phyloP scores from a whole-genome alignment of 2,113 vertebrate species.

The Chrysochloris asiatica region DNA sequence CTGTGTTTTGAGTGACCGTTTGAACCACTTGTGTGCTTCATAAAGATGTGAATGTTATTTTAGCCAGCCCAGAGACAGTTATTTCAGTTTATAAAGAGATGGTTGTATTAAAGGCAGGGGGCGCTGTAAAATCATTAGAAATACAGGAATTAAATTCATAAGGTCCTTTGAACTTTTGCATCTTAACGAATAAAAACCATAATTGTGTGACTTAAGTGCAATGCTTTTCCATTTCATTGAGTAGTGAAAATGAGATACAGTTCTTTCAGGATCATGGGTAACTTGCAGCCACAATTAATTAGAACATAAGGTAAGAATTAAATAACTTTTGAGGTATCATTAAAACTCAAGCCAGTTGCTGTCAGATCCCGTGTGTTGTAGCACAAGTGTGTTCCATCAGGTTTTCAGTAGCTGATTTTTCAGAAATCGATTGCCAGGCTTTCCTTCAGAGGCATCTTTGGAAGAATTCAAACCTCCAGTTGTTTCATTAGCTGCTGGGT shows the following conservation, averaged over 20 bases:
- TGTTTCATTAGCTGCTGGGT: neutral
- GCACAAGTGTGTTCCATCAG: neutral
- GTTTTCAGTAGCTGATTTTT: neutral
- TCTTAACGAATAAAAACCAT: neutral
- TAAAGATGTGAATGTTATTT: neutral
- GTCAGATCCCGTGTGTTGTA: neutral
- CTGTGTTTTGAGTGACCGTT: neutral
- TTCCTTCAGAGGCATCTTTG: neutral
- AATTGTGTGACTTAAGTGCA: neutral
- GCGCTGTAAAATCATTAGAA: neutral
- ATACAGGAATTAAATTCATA: neutral
- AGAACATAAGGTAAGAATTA: conserved; percentile 10
- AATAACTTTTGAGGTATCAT: neutral
- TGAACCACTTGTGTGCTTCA: neutral
- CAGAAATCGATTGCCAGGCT: neutral
- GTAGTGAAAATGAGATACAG: neutral
- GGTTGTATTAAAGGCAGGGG: neutral
- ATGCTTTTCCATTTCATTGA: neutral
- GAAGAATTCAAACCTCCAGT: neutral
- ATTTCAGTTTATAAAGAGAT: neutral
- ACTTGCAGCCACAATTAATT: neutral
- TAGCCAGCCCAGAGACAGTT: neutral
- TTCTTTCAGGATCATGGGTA: neutral
- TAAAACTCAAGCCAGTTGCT: neutral
- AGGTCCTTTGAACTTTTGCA: neutral